Evolutionary conservation across 2,888 invertebrate species (phyloP), one percentile per base, ranked within the genome.

Genomic region (Drosophila setosimentum): DNA sequence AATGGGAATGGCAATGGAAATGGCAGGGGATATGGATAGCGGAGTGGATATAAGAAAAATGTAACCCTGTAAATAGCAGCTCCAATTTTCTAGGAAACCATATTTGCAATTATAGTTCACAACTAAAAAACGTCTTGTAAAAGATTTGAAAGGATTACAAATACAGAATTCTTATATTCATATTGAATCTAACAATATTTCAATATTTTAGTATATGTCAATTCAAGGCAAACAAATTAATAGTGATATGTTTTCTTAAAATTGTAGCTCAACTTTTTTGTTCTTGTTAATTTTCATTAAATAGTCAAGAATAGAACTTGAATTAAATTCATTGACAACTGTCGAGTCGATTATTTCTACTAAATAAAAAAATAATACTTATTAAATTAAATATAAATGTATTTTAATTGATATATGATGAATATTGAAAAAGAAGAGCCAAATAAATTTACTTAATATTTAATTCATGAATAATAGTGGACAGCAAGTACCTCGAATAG

Each of bases 401-500:
- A 18, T 18, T 18, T 18, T n/a, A n/a, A 18, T 37, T 8, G 8
- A 3, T 8, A 8, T 18, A 8, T 11, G 6, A n/a, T n/a, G 0
- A 21, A 42, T 5, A 11, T 40, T 5, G 5, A n/a, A 42, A 2
- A n/a, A 40, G n/a, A 5, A 11, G 5, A n/a, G 5, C 11, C 3
- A 42, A 5, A 42, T 21, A 13, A 13, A 13, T 6, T 6, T 21
- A 13, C 1, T 3, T 45, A 7, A 3, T 45, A 13, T 21, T 45
- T 21, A 7, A 42, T 13, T 3, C 0, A 0, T 45, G 2, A 21
- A 21, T 7, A 45, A 21, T 0, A 3, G 21, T 7, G 1, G 21
- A 45, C 2, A 16, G 2, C n/a, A n/a, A n/a, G n/a, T n/a, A n/a
- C n/a, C 71, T 63, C 76, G 63, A 64, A n/a, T 50, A 45, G 54